Evolutionary conservation across 2,888 invertebrate genomes (phyloP), one percentile per base, ranked within the genome.

Genomic region (Stenoptilia bipunctidactyla): DNA sequence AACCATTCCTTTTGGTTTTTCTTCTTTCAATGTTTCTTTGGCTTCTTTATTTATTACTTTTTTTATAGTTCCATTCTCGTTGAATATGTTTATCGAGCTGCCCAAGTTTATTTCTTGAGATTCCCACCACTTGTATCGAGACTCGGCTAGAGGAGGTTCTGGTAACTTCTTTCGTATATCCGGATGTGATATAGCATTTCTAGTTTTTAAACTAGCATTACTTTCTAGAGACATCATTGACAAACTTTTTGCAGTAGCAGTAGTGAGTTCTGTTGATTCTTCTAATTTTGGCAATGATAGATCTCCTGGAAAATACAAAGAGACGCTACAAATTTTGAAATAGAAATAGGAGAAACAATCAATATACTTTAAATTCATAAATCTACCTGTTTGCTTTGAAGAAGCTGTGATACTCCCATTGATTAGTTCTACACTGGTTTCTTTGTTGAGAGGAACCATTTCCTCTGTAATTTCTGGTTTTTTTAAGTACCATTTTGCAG

Each of bases 401-500:
- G 67, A 60, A 20, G 52, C 53, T 14, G 56, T 61, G 2, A 66
- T 37, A 46, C 66, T 74, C 10, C 70, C 70, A 47, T 76, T 76
- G 1, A 66, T 53, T 34, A 71, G 57, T 45, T 71, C 73, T 20
- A 57, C 45, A 34, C 57, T 61, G 13, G 50, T 46, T 36, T 71
- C 68, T 36, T 62, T 65, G 40, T 69, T 77, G 13, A 83, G 46
- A 30, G 79, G 75, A 34, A 57, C 53, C 51, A 63, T 55, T 60
- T 83, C 79, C 55, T 74, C 74, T 15, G 52, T 37, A 30, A 45
- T 41, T 15, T 13, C 12, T 15, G 72, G 64, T 43, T 68, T 55
- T 52, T 73, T 86, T 60, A 86, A 66, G 61, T 90, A 89, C 88
- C 89, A 89, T 65, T 88, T 87, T 1, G 89, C 80, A 13, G 91